phyloP scores from a whole-genome alignment of 1,140 invertebrate genomes.

The Drosophila ogumai region DNA sequence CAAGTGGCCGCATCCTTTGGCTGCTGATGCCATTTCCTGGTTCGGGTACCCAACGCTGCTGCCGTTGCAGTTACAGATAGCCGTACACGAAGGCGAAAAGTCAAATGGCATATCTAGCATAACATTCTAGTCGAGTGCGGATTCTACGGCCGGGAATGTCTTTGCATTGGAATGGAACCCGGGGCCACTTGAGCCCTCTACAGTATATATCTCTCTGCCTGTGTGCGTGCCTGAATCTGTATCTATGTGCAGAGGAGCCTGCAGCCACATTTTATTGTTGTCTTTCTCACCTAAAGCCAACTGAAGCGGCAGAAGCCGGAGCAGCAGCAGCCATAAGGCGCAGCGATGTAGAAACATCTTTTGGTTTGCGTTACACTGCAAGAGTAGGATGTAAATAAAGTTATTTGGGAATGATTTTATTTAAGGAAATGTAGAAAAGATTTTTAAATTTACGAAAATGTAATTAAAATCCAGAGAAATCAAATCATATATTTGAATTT shows the following conservation, averaged over 20 bases:
- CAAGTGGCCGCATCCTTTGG: constrained; percentile 68
- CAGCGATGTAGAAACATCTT: constrained; percentile 58
- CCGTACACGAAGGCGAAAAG: constrained; percentile 12
- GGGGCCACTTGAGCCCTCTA: constrained; percentile 28
- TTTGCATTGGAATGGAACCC: constrained; percentile 14
- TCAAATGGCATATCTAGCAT: constrained; percentile 50
- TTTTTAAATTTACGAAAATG: background rate
- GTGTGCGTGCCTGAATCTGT: constrained; percentile 3
- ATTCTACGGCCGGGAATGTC: constrained; percentile 35
- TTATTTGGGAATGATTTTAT: no score
- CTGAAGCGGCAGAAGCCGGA: constrained; percentile 22
- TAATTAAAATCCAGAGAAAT: background rate
- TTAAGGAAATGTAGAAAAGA: background rate
- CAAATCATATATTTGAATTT: background rate
- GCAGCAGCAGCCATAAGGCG: constrained; percentile 49
- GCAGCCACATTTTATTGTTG: constrained; percentile 51
- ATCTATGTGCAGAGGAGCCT: constrained; percentile 15
- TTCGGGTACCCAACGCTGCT: background rate
- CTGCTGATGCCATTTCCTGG: constrained; percentile 34
- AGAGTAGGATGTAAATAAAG: background rate
- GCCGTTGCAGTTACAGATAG: constrained; percentile 6
- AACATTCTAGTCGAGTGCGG: constrained; percentile 36
- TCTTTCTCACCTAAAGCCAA: constrained; percentile 53
- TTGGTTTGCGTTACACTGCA: constrained; percentile 11
- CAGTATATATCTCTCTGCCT: background rate